phyloP scores from a whole-genome alignment of 2,797 vertebrate genomes.

The Gobionotothen gibberifrons region DNA sequence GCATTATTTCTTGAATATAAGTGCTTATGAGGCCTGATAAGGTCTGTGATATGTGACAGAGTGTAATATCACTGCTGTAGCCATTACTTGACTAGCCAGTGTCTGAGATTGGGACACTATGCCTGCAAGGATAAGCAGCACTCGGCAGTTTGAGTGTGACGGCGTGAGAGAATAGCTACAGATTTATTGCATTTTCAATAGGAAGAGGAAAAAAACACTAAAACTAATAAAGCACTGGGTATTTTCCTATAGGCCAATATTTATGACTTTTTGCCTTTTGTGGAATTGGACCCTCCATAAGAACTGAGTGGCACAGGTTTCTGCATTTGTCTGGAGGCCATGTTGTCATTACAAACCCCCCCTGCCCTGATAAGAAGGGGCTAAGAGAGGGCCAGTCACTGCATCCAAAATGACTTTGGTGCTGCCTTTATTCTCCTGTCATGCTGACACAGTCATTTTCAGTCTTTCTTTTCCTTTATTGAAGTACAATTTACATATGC shows the following conservation, averaged over 20 bases:
- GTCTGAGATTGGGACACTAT: conserved; percentile 67
- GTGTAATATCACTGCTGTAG: conserved; percentile 70
- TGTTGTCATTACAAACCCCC: conserved; percentile 74
- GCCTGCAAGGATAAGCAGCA: conserved; percentile 69
- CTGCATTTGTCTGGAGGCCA: conserved; percentile 70
- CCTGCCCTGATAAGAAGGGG: conserved; percentile 36
- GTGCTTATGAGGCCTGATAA: conserved; percentile 76
- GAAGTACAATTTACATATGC: conserved; percentile 61
- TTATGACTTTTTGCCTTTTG: conserved; percentile 72
- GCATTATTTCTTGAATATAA: conserved; percentile 76
- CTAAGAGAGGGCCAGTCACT: conserved; percentile 59
- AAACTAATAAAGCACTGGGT: conserved; percentile 75
- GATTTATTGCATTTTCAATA: conserved; percentile 83
- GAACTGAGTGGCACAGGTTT: conserved; percentile 54
- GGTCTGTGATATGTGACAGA: conserved; percentile 60
- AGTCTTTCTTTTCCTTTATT: conserved; percentile 56
- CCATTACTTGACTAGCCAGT: conserved; percentile 53
- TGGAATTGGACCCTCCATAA: conserved; percentile 68
- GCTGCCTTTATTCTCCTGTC: conserved; percentile 71
- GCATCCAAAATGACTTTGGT: conserved; percentile 64
- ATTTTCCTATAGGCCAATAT: conserved; percentile 74
- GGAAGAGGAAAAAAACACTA: conserved; percentile 51
- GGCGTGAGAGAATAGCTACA: conserved; percentile 63
- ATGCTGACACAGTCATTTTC: conserved; percentile 69
- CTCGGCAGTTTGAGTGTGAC: conserved; percentile 59